Base-by-base conservation (phyloP, 2,888 invertebrate genomes). In the Noctua janthe region DNA sequence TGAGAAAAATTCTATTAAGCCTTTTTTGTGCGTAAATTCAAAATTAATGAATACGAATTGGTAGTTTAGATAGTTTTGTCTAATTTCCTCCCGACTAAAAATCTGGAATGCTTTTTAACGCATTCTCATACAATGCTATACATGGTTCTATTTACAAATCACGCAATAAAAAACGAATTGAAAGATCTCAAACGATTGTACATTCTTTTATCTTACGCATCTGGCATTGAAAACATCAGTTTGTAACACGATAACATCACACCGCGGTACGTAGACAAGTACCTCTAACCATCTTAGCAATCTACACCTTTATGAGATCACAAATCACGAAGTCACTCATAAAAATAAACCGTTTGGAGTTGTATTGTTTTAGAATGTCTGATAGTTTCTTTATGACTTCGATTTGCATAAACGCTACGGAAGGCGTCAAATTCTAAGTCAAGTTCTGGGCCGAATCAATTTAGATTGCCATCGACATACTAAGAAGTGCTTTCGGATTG, bases 161-260 rank as follows among this genome's bases (percentile, higher is more conserved):
- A 39, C n/a, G 20, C 23, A 4, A 62, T 43, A 13, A 13, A 20
- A 64, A 1, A 3, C 17, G 62, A 8, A 29, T 64, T 64, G 29
- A 35, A 64, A 20, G 10, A 39, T 20, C 0, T 66, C 35, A 66
- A 66, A 64, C 64, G 20, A 20, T 20, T 39, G 8, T 35, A 8
- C 8, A 11, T 66, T 56, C 20, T 35, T 51, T 85, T 71, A 86
- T 74, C 67, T 77, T 20, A 35, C 8, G 17, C 56, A 47, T 73
- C 49, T 85, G 85, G 66, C 87, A 87, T 85, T 85, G 85, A 76
- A 71, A 43, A 81, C 17, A 17, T 54, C 59, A 43, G 20, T 20
- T 13, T 17, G 84, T 59, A 87, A 87, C n/a, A 43, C n/a, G 85
- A 85, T 87, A 87, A 54, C 51, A 67, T 67, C 78, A 71, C 15